These are phyloP conservation scores for Apis laboriosa DNA, from an alignment of 1,140 invertebrate genomes.

Conservation along the genomic window DNA sequence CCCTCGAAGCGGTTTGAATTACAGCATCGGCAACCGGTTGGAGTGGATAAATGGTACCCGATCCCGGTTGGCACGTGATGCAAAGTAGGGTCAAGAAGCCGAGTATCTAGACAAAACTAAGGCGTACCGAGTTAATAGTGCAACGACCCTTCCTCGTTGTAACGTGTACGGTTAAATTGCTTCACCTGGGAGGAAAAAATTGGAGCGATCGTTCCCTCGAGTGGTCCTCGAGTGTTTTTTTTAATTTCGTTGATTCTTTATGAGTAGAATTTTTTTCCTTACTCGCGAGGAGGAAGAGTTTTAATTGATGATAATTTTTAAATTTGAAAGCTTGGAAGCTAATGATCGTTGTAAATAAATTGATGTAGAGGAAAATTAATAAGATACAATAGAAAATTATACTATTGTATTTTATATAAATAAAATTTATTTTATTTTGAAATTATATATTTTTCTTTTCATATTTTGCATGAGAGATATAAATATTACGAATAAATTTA, in stretches of 20 bases:
- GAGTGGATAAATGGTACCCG: conserved; percentile 62
- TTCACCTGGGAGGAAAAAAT: neutral
- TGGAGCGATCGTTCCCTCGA: neutral
- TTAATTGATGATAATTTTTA: too few species aligned
- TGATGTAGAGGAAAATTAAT: too few species aligned
- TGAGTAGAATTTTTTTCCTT: neutral
- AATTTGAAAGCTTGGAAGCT: too few species aligned
- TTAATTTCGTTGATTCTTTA: neutral
- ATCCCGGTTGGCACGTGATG: conserved; percentile 58
- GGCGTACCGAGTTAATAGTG: conserved; percentile 33
- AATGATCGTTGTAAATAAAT: too few species aligned
- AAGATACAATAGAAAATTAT: too few species aligned
- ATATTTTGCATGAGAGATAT: too few species aligned
- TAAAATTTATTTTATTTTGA: too few species aligned
- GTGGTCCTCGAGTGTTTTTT: neutral
- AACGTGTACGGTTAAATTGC: neutral
- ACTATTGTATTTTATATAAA: too few species aligned
- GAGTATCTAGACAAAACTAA: conserved; percentile 54
- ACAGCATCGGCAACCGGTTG: conserved; percentile 54
- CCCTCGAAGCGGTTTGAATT: conserved; percentile 59
- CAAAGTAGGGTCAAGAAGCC: conserved; percentile 57
- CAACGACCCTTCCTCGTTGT: conserved; percentile 41
- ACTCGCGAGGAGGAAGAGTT: too few species aligned
- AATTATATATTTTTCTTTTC: too few species aligned
- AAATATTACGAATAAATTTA: too few species aligned